phyloP scores from a whole-genome alignment of 1,140 invertebrate genomes.

The Theocolax elegans region DNA sequence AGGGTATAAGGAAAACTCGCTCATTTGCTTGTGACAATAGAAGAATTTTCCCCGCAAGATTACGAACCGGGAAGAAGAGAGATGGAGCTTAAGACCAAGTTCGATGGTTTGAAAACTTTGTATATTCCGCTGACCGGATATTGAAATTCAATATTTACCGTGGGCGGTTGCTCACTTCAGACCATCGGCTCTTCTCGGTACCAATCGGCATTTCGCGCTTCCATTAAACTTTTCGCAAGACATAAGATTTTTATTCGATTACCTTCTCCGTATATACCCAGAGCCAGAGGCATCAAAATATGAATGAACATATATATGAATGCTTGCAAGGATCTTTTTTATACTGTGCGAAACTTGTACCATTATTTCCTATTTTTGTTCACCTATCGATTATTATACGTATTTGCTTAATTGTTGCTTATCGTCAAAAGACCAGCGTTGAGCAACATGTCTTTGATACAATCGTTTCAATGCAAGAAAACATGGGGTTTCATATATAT shows the following conservation, averaged over 20 bases:
- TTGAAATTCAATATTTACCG: slow-evolving; percentile 35
- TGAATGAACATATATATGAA: no score
- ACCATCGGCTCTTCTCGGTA: not conserved
- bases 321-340: no score
- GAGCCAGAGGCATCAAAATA: no score
- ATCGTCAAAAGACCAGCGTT: no score
- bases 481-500: no score
- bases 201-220: not conserved
- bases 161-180: not conserved
- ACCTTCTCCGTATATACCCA: not conserved
- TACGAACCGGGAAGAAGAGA: not conserved
- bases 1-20: not conserved
- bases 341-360: no score
- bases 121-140: slow-evolving; percentile 20
- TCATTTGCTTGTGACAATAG: not conserved
- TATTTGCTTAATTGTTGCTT: no score
- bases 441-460: no score
- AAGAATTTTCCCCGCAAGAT: not conserved
- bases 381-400: no score
- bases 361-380: no score
- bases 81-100: not conserved
- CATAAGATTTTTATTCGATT: not conserved
- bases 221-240: slow-evolving; percentile 5
- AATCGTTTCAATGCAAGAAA: no score
- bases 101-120: slow-evolving; percentile 12